These are phyloP conservation scores for Oophaga pumilio DNA, from an alignment of 2,113 vertebrate species.

Conservation along the genomic window DNA sequence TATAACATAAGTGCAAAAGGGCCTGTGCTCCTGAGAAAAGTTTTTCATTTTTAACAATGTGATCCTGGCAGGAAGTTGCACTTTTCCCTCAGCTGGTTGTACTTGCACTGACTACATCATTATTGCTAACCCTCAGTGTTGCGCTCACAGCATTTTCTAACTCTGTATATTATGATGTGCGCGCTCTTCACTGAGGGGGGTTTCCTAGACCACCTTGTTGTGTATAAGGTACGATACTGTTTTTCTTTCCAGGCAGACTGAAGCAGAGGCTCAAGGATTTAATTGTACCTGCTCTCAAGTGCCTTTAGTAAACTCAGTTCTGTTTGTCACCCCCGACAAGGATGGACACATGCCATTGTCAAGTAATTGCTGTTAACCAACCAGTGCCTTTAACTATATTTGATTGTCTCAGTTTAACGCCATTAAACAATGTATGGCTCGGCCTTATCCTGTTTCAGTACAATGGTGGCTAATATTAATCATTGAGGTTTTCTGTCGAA, in stretches of 20 bases:
- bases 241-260: background rate
- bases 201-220: background rate
- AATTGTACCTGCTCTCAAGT: constrained; percentile 38
- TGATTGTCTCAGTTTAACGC: background rate
- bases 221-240: constrained; percentile 30
- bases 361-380: constrained; percentile 31
- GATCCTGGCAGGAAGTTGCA: background rate
- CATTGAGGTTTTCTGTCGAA: background rate
- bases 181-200: background rate
- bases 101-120: constrained; percentile 17
- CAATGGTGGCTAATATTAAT: background rate
- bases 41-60: constrained; percentile 23
- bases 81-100: background rate
- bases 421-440: constrained; percentile 24
- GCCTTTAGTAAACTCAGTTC: constrained; percentile 1
- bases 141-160: background rate
- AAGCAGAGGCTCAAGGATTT: background rate
- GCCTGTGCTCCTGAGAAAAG: background rate
- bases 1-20: background rate
- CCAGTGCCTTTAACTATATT: constrained; percentile 40
- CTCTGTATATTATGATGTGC: background rate
- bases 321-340: background rate
- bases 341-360: background rate
- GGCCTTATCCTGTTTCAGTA: background rate
- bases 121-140: constrained; percentile 22